These are phyloP conservation scores for Elaphurus davidianus DNA, from an alignment of 2,113 vertebrate genomes.

Conservation along the genomic window DNA sequence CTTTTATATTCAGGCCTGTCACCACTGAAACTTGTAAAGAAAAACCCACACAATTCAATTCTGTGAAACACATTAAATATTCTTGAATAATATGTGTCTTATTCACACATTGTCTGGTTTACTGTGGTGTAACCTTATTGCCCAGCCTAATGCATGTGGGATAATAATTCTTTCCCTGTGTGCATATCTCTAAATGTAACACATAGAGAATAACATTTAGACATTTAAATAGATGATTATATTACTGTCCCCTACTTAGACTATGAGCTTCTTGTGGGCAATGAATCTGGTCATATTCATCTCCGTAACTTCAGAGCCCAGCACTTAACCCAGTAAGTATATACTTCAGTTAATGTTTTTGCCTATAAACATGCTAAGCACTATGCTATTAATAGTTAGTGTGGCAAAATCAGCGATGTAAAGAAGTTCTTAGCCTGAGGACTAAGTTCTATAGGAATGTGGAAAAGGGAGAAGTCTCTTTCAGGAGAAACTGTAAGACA, in stretches of 20 bases:
- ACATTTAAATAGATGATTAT: not conserved
- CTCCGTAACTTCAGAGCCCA: not conserved
- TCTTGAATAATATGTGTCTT: not conserved
- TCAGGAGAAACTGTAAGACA: not conserved
- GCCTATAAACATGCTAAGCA: not conserved
- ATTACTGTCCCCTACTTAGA: not conserved
- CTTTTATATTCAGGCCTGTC: slow-evolving; percentile 18
- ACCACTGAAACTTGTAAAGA: slow-evolving; percentile 58
- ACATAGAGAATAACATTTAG: not conserved
- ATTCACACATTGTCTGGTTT: not conserved
- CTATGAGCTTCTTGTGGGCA: not conserved
- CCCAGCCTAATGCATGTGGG: not conserved
- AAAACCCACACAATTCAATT: slow-evolving; percentile 23
- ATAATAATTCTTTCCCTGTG: not conserved
- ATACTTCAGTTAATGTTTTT: not conserved
- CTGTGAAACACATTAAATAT: slow-evolving; percentile 38
- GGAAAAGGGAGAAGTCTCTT: not conserved
- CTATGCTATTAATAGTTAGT: not conserved
- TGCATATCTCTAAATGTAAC: not conserved
- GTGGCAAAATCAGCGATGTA: not conserved
- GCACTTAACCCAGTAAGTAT: not conserved
- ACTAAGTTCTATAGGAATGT: not conserved
- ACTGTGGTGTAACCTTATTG: not conserved
- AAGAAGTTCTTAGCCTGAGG: not conserved
- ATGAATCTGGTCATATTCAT: not conserved